These are phyloP conservation scores for Nebria brevicollis DNA, from an alignment of 2,888 invertebrate genomes.

Conservation along the genomic window DNA sequence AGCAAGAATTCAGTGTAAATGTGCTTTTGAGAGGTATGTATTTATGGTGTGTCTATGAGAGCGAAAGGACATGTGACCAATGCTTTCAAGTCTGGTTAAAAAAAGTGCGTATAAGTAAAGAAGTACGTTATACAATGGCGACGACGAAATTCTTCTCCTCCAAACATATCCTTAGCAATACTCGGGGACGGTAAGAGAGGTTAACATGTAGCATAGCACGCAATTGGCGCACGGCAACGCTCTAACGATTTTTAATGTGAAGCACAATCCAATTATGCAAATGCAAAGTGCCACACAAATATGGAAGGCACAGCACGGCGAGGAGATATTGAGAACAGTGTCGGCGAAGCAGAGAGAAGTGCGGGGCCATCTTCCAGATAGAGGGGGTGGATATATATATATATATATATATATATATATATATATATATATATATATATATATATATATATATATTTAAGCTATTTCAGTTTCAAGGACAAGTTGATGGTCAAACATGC, in stretches of 20 bases:
- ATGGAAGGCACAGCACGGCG: conserved; percentile 33
- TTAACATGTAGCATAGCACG: conserved; percentile 48
- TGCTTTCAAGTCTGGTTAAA: background rate
- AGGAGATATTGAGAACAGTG: conserved; percentile 16
- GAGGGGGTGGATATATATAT: background rate
- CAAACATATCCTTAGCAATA: conserved; percentile 63
- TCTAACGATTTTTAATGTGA: conserved; percentile 46
- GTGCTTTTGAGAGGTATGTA: background rate
- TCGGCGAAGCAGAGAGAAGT: background rate
- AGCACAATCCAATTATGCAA: conserved; percentile 45
- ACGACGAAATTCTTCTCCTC: conserved; percentile 51
- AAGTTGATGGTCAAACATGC: background rate
- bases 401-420: background rate
- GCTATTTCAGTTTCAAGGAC: conserved; percentile 26
- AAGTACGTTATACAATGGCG: conserved; percentile 49
- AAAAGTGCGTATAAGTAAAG: conserved; percentile 14
- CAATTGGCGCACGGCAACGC: conserved; percentile 46
- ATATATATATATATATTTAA: background rate
- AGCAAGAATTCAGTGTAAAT: background rate
- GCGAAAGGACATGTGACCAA: background rate
- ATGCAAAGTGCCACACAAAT: conserved; percentile 45
- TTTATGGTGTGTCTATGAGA: background rate
- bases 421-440: background rate
- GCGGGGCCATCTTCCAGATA: background rate
- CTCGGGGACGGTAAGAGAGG: conserved; percentile 58